Evolutionary conservation across 2,797 vertebrate genomes (phyloP).

Genomic region (Halcyon chelicuti): DNA sequence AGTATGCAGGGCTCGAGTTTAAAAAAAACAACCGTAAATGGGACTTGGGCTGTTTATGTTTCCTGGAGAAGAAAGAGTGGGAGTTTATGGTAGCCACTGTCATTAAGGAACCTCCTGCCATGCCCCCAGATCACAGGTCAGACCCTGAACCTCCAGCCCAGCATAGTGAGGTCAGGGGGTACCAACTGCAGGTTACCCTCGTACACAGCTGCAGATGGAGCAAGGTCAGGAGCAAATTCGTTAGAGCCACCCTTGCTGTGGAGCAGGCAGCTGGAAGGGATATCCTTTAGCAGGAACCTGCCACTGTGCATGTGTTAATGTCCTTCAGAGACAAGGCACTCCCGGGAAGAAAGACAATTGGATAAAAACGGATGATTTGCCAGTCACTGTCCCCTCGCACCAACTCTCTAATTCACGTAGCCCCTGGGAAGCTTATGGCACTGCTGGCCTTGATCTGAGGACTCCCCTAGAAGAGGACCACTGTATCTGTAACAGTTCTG

Average conservation of each 20-base stretch:
- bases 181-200: background rate
- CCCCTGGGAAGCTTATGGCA: accelerated
- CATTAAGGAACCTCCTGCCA: background rate
- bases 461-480: background rate
- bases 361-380: background rate
- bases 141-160: background rate
- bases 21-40: background rate
- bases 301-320: background rate
- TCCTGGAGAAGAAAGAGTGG: background rate
- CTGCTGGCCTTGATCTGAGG: background rate
- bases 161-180: background rate
- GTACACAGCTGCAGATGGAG: background rate
- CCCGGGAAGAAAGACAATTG: background rate
- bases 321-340: background rate
- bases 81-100: background rate
- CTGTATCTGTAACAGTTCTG: background rate
- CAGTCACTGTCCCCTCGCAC: background rate
- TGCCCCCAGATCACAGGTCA: background rate
- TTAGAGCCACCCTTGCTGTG: background rate
- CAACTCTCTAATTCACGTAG: background rate
- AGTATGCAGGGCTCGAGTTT: background rate
- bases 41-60: background rate
- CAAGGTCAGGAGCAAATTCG: background rate
- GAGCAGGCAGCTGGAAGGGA: background rate
- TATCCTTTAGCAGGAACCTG: background rate